phyloP scores from a whole-genome alignment of 2,797 vertebrate genomes.

The Rallus crepitans region DNA sequence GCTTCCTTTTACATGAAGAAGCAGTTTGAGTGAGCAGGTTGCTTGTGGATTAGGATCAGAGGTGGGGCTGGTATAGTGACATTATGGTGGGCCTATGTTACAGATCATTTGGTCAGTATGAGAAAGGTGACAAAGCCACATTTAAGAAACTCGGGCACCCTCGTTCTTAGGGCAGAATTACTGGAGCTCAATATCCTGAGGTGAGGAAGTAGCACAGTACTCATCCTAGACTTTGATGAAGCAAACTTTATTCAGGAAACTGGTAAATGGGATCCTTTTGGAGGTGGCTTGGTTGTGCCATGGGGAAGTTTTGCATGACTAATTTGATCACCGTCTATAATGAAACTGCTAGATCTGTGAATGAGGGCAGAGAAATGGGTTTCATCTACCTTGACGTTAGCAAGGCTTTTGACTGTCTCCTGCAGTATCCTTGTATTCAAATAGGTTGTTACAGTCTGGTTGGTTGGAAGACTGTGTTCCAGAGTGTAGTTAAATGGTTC shows the following conservation, averaged over 20 bases:
- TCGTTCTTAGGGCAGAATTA: neutral
- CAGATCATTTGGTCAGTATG: neutral
- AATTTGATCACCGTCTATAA: neutral
- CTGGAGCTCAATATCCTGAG: neutral
- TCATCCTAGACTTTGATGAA: neutral
- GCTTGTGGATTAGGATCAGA: neutral
- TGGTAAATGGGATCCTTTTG: neutral
- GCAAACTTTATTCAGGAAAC: neutral
- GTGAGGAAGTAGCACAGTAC: neutral
- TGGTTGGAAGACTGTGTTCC: neutral
- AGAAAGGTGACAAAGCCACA: neutral
- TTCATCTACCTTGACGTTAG: neutral
- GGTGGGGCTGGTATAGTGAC: neutral
- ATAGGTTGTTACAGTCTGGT: neutral
- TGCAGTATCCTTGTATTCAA: neutral
- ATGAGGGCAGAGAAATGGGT: neutral
- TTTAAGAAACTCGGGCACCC: neutral
- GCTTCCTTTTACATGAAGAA: neutral
- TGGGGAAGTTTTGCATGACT: neutral
- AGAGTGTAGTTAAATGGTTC: neutral
- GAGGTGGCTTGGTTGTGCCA: neutral
- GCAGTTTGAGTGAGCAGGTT: neutral
- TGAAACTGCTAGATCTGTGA: neutral
- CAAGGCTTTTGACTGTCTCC: neutral
- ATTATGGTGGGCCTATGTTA: accelerated